Percentiles rank a stretch among this genome's conserved stretches.
Evolutionary conservation across 1,140 invertebrate species (phyloP).

Genomic region (Leptonema lineaticorne): DNA sequence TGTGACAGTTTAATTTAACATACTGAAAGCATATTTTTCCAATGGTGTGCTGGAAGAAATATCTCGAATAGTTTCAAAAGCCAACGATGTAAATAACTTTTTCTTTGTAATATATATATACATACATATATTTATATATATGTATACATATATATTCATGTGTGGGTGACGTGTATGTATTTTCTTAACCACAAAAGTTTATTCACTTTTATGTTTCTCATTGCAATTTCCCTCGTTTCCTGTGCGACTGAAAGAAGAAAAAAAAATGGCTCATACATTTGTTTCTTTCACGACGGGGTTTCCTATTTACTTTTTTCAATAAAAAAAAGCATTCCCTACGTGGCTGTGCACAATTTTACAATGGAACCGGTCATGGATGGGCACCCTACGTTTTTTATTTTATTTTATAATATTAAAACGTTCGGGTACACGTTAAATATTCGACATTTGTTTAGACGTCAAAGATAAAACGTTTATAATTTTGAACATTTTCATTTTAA

Average conservation of each 20-base stretch:
- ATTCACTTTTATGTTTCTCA: constrained; percentile 3
- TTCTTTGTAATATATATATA: background rate
- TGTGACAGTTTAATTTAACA: too few relatives aligned
- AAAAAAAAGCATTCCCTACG: background rate
- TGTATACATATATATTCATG: background rate
- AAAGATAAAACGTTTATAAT: too few relatives aligned
- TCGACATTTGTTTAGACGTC: too few relatives aligned
- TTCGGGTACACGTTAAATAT: too few relatives aligned
- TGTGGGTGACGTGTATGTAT: too few relatives aligned
- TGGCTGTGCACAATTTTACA: background rate
- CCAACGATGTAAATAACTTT: too few relatives aligned
- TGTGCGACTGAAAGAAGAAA: background rate
- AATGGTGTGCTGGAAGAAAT: too few relatives aligned
- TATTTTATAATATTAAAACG: too few relatives aligned
- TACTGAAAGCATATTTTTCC: too few relatives aligned
- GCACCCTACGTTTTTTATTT: too few relatives aligned
- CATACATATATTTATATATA: background rate
- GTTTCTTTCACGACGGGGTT: background rate
- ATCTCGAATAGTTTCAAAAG: too few relatives aligned
- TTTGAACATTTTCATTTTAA: too few relatives aligned
- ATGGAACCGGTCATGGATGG: constrained; percentile 4
- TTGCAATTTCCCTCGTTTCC: background rate
- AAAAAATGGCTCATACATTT: background rate
- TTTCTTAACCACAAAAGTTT: constrained; percentile 3
- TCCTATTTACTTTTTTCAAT: background rate